Evolutionary conservation across 2,888 invertebrate genomes (phyloP).

Genomic region (Phymatocera aterrima): DNA sequence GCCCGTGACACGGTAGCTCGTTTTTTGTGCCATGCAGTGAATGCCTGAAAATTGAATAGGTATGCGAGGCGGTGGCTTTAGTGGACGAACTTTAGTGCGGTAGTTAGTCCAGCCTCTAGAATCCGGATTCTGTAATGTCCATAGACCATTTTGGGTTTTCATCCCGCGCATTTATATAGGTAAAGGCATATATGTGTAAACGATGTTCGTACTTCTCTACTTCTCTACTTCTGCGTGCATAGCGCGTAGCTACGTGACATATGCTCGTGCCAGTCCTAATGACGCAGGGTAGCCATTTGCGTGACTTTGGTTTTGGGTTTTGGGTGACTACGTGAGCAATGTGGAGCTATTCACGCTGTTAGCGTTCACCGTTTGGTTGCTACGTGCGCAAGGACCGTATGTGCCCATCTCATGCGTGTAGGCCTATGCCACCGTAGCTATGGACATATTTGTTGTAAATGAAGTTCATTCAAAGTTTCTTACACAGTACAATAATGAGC

Average conservation of each 20-base stretch:
- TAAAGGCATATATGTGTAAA: neutral
- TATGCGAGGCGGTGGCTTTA: slow-evolving; percentile 21
- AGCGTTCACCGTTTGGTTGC: slow-evolving; percentile 17
- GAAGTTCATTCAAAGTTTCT: neutral
- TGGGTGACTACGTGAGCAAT: slow-evolving; percentile 34
- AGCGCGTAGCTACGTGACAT: slow-evolving; percentile 41
- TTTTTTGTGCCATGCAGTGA: slow-evolving; percentile 35
- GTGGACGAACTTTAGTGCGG: slow-evolving; percentile 28
- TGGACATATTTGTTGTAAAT: neutral
- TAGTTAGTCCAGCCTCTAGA: slow-evolving; percentile 33
- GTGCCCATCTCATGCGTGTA: neutral
- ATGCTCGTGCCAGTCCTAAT: slow-evolving; percentile 32
- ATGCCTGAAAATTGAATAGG: slow-evolving; percentile 39
- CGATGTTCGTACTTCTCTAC: slow-evolving; percentile 7
- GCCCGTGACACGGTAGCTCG: slow-evolving; percentile 33
- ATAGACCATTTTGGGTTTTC: slow-evolving; percentile 20
- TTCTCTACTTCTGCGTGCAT: slow-evolving; percentile 36
- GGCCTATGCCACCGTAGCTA: neutral
- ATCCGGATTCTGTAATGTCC: slow-evolving; percentile 22
- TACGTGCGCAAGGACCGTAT: slow-evolving; percentile 34
- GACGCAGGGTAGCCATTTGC: slow-evolving; percentile 32
- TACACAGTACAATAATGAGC: neutral
- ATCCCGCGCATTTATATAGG: neutral
- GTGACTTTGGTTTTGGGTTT: slow-evolving; percentile 44
- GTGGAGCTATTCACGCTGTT: slow-evolving; percentile 32